phyloP scores from a whole-genome alignment of 2,888 invertebrate genomes.

The Ctena decussata region DNA sequence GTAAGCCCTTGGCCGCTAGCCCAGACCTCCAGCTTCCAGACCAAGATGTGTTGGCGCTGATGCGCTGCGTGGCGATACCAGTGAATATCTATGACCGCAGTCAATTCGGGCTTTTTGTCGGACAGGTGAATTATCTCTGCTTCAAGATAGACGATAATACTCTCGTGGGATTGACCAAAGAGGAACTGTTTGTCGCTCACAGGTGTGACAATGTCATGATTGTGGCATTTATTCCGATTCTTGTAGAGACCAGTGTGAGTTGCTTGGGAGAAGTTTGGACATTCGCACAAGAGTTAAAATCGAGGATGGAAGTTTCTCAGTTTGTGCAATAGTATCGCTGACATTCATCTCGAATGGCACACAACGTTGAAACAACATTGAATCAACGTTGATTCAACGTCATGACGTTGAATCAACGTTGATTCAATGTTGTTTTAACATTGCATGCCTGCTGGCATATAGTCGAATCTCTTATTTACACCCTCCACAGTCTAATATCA shows the following conservation, averaged over 20 bases:
- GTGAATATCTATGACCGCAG: slow-evolving; percentile 62
- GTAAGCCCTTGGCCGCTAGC: slow-evolving; percentile 67
- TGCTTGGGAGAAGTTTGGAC: slow-evolving; percentile 74
- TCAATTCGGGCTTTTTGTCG: slow-evolving; percentile 70
- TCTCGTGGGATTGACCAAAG: slow-evolving; percentile 65
- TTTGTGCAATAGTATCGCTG: slow-evolving; percentile 71
- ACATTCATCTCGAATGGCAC: no score
- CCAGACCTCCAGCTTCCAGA: slow-evolving; percentile 64
- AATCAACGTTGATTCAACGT: no score
- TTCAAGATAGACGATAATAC: slow-evolving; percentile 67
- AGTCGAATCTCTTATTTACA: no score
- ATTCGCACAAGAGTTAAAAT: slow-evolving; percentile 71
- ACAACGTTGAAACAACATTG: no score
- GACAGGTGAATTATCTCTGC: slow-evolving; percentile 64
- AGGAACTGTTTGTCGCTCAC: slow-evolving; percentile 70
- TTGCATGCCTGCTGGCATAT: no score
- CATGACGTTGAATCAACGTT: no score
- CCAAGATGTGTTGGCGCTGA: slow-evolving; percentile 67
- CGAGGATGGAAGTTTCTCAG: slow-evolving; percentile 69
- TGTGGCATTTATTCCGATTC: slow-evolving; percentile 63
- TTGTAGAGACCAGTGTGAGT: slow-evolving; percentile 50
- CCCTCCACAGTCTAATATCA: no score
- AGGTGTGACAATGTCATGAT: slow-evolving; percentile 70
- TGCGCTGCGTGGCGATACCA: slow-evolving; percentile 61
- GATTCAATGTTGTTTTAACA: no score